Base-by-base conservation (phyloP, 2,113 vertebrate genomes). In the Serinus canaria region DNA sequence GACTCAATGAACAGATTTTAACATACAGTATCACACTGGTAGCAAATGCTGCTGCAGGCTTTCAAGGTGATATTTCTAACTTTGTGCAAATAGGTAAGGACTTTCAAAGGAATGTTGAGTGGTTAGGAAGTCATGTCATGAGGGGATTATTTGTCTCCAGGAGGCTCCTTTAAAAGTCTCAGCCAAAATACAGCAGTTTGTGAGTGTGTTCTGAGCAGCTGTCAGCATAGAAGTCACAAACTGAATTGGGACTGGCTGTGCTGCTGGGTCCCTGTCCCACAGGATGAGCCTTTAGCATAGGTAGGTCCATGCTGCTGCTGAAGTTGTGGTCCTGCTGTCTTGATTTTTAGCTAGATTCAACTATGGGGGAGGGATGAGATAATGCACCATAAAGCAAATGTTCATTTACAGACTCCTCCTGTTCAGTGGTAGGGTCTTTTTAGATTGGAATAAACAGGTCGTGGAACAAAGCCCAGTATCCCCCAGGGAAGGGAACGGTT, bases 141-240 rank as follows among this genome's bases (percentile, higher is more conserved):
- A 20, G 6, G 15, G 11, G 3, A 17, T 63, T 75, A 8, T 55
- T 44, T 66, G 0, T 68, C 35, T 83, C 72, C 24, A 56, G 19
- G 49, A 72, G 15, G 6, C 16, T 79, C 8, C 21, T 88, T 52
- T 58, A 35, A 60, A 88, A 69, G 43, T 60, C 30, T 76, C 44
- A 47, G 47, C 23, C 27, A 80, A 62, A 82, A 30, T 30, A 11
- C 0, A 1, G 16, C 3, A 23, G 14, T 68, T 76, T 43, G 9
- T 62, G 50, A 47, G 22, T 0, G 0, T 31, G n/a, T 66, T 83
- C 24, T 70, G 50, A 44, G 50, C 50, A 0, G 0, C 39, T 53
- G 28, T 66, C 31, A 52, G 11, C 30, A 6, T 3, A 44, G 27
- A 28, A 81, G 31, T 53, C 16, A 22, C 0, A 47, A 76, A 30